Percentiles rank a stretch among this genome's conserved stretches.
phyloP scores from a whole-genome alignment of 2,888 invertebrate species.

The Heliconius erato region DNA sequence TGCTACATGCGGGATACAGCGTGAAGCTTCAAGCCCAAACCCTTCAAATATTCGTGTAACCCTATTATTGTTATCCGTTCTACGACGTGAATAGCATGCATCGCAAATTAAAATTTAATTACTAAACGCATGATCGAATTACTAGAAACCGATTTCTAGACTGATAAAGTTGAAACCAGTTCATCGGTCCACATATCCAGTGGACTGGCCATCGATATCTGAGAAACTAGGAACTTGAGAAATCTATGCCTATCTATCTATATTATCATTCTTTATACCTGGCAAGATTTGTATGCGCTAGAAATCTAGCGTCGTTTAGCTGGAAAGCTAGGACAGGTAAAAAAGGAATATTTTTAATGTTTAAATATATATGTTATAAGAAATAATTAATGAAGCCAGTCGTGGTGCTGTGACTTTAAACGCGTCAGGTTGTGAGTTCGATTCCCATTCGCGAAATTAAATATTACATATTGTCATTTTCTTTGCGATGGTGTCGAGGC shows the following conservation, averaged over 20 bases:
- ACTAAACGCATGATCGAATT: constrained; percentile 82
- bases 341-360: background rate
- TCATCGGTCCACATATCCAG: constrained; percentile 82
- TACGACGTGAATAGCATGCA: constrained; percentile 30
- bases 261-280: constrained; percentile 18
- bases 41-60: constrained; percentile 7
- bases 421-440: too few relatives aligned
- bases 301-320: background rate
- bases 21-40: too few relatives aligned
- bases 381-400: too few relatives aligned
- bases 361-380: background rate
- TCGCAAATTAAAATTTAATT: constrained; percentile 60
- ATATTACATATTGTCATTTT: too few relatives aligned
- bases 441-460: too few relatives aligned
- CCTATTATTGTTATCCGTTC: constrained; percentile 18
- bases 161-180: constrained; percentile 81
- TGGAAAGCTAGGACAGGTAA: background rate
- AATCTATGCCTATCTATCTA: constrained; percentile 59
- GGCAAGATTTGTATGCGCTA: background rate
- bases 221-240: constrained; percentile 80
- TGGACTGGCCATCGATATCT: constrained; percentile 78
- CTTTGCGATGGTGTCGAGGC: too few relatives aligned
- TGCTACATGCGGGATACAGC: too few relatives aligned
- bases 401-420: too few relatives aligned
- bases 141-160: constrained; percentile 84